A percentile compares a stretch with the other conserved stretches of the same genome.
These are phyloP conservation scores for Oscheius onirici DNA, from an alignment of 2,888 invertebrate genomes.

Conservation along the genomic window DNA sequence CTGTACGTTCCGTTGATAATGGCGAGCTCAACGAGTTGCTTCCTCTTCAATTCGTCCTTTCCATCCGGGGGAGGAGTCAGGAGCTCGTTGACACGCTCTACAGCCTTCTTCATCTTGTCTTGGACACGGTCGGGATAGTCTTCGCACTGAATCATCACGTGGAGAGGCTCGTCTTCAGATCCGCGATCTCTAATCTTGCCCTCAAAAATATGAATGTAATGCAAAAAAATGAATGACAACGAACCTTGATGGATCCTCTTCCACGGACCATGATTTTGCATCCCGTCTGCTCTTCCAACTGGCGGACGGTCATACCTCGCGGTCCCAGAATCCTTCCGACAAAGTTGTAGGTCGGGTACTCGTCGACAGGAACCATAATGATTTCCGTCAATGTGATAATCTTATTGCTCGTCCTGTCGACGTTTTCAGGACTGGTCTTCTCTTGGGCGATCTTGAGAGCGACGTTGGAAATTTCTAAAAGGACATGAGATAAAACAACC, in stretches of 20 bases:
- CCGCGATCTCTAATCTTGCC: conserved; percentile 84
- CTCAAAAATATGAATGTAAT: too few relatives aligned
- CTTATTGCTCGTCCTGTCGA: conserved; percentile 28
- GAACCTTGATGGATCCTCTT: conserved; percentile 75
- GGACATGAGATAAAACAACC: background rate
- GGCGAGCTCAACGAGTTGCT: conserved; percentile 98
- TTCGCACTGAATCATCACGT: conserved; percentile 93
- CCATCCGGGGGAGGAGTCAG: conserved; percentile 98
- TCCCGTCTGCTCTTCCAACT: conserved; percentile 98
- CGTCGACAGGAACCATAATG: conserved; percentile 98
- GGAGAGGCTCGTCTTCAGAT: conserved; percentile 86
- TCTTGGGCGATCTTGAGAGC: background rate
- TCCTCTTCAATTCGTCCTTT: conserved; percentile 98
- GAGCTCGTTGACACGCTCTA: conserved; percentile 95
- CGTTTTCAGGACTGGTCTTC: background rate
- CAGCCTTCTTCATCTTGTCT: conserved; percentile 89
- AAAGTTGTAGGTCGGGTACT: conserved; percentile 99
- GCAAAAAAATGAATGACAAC: background rate
- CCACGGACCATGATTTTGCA: conserved; percentile 99
- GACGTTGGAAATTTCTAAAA: conserved; percentile 18
- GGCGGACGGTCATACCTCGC: conserved; percentile 99
- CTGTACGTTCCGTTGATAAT: conserved; percentile 99
- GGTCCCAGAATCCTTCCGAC: conserved; percentile 98
- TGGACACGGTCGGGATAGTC: conserved; percentile 96
- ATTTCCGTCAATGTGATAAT: conserved; percentile 93